These are phyloP conservation scores for Branchipolynoe longqiensis DNA, from an alignment of 2,888 invertebrate species.

Conservation along the genomic window DNA sequence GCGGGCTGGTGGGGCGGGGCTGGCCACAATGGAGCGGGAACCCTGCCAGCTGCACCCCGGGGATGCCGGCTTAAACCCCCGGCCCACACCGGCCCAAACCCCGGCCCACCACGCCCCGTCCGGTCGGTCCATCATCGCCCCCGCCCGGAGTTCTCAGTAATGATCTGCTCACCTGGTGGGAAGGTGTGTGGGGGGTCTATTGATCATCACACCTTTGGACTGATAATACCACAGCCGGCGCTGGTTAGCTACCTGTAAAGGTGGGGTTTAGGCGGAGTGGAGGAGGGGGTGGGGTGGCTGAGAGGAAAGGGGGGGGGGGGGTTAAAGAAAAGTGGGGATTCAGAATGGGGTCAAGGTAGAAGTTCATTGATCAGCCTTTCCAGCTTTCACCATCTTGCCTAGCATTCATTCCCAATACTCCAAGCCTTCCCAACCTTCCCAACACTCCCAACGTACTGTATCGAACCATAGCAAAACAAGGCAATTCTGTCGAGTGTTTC, in stretches of 20 bases:
- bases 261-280: background rate
- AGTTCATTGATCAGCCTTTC: background rate
- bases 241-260: background rate
- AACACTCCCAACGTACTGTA: background rate
- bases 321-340: background rate
- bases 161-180: constrained; percentile 14
- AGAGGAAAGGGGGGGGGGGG: background rate
- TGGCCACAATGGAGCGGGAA: too few species aligned
- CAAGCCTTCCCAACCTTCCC: background rate
- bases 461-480: background rate
- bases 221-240: constrained; percentile 19
- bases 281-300: background rate
- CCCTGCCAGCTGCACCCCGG: too few species aligned
- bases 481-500: background rate
- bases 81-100: too few species aligned
- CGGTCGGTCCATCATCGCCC: background rate
- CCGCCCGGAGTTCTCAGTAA: too few species aligned
- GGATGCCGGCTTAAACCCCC: too few species aligned
- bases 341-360: background rate
- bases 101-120: background rate
- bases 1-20: too few species aligned
- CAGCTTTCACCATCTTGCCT: background rate
- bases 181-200: constrained; percentile 26
- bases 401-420: background rate
- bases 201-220: constrained; percentile 42